These are phyloP conservation scores for Serrognathus titanus DNA, from an alignment of 2,888 invertebrate species.

Conservation along the genomic window DNA sequence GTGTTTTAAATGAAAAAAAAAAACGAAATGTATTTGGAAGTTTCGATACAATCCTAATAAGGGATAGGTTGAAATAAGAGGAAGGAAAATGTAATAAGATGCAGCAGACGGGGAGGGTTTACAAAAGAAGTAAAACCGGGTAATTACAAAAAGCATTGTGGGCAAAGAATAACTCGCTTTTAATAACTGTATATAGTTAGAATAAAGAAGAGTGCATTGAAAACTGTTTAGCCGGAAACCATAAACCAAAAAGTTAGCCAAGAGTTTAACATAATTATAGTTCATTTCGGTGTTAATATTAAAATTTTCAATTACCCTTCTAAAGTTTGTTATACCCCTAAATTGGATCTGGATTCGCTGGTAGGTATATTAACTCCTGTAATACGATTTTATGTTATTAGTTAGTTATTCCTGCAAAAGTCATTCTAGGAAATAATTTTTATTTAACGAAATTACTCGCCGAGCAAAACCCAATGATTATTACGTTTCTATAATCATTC, in stretches of 20 bases:
- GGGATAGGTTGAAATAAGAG: no score
- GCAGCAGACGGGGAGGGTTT: no score
- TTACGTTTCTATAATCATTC: neutral
- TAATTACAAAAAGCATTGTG: no score
- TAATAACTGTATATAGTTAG: no score
- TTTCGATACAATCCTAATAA: no score
- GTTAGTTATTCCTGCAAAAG: neutral
- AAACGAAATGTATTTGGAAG: no score
- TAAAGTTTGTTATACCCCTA: conserved; percentile 26
- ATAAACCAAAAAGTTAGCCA: conserved; percentile 30
- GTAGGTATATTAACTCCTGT: conserved; percentile 26
- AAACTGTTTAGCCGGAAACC: conserved; percentile 23
- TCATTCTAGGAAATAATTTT: neutral
- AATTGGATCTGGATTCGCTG: conserved; percentile 20
- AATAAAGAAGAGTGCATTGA: conserved; percentile 8
- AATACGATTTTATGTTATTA: conserved; percentile 9
- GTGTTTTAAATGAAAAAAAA: no score
- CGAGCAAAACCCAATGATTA: no score
- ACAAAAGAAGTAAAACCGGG: no score
- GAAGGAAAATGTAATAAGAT: no score
- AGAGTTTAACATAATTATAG: conserved; percentile 26
- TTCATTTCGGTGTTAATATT: conserved; percentile 34
- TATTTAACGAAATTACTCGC: no score
- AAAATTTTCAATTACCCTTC: conserved; percentile 34
- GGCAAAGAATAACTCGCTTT: no score